phyloP scores from a whole-genome alignment of 2,888 invertebrate species.

The Spatulosminthurus flaviceps region DNA sequence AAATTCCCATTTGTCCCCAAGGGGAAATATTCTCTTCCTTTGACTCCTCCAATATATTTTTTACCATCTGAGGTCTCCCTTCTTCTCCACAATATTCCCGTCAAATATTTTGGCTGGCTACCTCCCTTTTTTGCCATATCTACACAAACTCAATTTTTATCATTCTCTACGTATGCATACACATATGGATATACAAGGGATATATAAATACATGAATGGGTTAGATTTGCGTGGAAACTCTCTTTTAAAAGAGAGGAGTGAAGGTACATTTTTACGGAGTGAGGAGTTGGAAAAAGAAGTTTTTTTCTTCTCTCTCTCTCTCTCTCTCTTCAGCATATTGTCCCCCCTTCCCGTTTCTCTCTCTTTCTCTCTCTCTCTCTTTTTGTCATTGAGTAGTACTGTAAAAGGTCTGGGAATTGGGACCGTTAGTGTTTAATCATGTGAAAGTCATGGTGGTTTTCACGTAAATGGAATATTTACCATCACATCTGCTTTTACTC shows the following conservation, averaged over 20 bases:
- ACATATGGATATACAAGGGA: background rate
- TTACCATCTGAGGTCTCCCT: constrained; percentile 8
- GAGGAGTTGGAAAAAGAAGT: too few relatives aligned
- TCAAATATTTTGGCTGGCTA: constrained; percentile 22
- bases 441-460: background rate
- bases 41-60: constrained; percentile 26
- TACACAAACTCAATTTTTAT: background rate
- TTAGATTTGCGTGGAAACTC: too few relatives aligned
- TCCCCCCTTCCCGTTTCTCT: too few relatives aligned
- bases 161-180: background rate
- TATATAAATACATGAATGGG: too few relatives aligned
- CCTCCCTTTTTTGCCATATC: background rate
- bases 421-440: constrained; percentile 10
- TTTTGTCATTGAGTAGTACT: background rate
- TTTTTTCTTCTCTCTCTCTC: too few relatives aligned
- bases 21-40: constrained; percentile 47
- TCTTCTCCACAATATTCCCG: background rate
- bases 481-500: constrained; percentile 24
- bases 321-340: background rate
- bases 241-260: too few relatives aligned
- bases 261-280: too few relatives aligned
- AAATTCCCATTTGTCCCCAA: constrained; percentile 62
- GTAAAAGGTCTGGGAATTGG: constrained; percentile 13
- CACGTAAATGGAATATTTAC: constrained; percentile 28
- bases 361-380: background rate